Evolutionary conservation across 2,888 invertebrate species (phyloP), one percentile per base, ranked within the genome.

Genomic region (Sussaba pulchella): DNA sequence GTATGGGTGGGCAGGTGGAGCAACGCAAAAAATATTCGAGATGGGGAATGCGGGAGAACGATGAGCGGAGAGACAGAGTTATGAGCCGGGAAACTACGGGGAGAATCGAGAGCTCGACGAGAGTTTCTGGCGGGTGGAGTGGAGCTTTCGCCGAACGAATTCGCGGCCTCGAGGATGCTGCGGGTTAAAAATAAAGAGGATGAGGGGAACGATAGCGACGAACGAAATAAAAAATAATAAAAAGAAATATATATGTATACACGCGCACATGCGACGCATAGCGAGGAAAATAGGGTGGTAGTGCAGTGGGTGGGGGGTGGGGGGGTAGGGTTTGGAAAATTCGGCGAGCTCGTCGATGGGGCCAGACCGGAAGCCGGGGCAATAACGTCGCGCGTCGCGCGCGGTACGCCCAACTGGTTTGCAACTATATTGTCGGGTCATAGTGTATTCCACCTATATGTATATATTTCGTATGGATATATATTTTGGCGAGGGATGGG

Each of bases 341-440:
- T 77, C 69, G 71, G 64, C 26, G 47, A 59, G 71, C 47, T 72
- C 59, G 64, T 71, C 77, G 78, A 39, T 67, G 61, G 67, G n/a
- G 24, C 24, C 19, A 21, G 66, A 81, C 67, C 80, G 76, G 77
- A 81, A 81, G 80, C 67, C 47, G 39, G 72, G 77, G 80, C 76
- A 81, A 77, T 81, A 81, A 76, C 80, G 77, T 81, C 70, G 54
- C 54, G 39, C 24, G 67, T 52, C 39, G 24, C 67, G 26, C 43
- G 73, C 52, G 72, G 59, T 78, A 72, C 73, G 61, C 72, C 78
- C 78, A 78, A 78, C 78, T 73, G 61, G 78, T 78, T 78, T 73
- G 78, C 73, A 78, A 78, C 78, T 50, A 78, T 78, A 78, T 63
- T 76, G 57, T 67, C 64, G 70, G 74, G 74, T 45, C 69, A 74